phyloP scores from a whole-genome alignment of 1,140 invertebrate genomes.

The Helicoverpa armigera region DNA sequence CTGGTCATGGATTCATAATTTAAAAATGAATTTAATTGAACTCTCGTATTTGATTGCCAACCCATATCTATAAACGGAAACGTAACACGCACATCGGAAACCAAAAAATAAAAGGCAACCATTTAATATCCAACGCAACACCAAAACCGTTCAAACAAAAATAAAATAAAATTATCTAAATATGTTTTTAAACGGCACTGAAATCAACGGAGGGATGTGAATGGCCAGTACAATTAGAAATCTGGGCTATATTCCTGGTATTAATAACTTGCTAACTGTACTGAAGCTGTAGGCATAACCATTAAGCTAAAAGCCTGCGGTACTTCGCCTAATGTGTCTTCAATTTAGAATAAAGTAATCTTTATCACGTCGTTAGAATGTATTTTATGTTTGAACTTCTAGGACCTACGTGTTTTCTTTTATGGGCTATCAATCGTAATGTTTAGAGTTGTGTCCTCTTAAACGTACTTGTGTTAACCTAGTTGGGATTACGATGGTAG shows the following conservation, averaged over 20 bases:
- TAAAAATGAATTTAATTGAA: conserved; percentile 1
- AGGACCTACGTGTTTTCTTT: conserved; percentile 7
- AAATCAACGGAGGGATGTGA: conserved; percentile 28
- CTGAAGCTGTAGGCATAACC: conserved; percentile 43
- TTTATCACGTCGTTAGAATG: conserved; percentile 41
- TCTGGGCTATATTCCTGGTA: conserved; percentile 45
- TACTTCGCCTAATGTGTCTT: conserved; percentile 51
- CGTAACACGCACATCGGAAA: neutral
- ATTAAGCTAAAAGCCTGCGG: conserved; percentile 54
- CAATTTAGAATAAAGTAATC: conserved; percentile 52
- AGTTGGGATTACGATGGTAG: no score
- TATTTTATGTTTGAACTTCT: conserved; percentile 32
- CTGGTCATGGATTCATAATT: neutral
- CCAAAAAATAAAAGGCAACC: neutral
- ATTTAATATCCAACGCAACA: neutral
- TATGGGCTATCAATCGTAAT: neutral
- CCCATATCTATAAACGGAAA: neutral
- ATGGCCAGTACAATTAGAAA: conserved; percentile 35
- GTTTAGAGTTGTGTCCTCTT: neutral
- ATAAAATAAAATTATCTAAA: conserved; percentile 23
- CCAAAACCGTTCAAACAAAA: conserved; percentile 14
- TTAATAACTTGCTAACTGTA: conserved; percentile 46
- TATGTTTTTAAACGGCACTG: conserved; percentile 27
- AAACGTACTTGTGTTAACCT: no score
- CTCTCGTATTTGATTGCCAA: neutral